Evolutionary conservation across 2,113 vertebrate genomes (phyloP), one percentile per base, ranked within the genome.

Genomic region (Theristicus caerulescens): DNA sequence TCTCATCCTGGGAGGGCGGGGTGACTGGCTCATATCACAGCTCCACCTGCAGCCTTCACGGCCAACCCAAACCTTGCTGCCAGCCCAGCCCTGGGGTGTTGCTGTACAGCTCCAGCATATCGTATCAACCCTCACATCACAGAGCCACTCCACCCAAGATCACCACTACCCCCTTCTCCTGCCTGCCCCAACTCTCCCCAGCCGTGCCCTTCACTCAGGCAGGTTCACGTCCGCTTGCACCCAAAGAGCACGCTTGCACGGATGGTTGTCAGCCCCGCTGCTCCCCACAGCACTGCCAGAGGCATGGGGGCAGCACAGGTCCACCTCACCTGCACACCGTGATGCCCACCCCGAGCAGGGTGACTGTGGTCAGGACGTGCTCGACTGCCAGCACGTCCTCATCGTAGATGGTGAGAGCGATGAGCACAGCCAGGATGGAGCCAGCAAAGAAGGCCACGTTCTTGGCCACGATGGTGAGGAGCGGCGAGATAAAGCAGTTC

Each of bases 401-500:
- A 3, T 99, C 99, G 1, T 99, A 99, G 97, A 99, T 99, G 65
- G 99, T 99, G 95, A 99, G 98, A 38, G 99, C 98, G 5, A 99
- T 99, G 61, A 99, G 99, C 91, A 99, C 99, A 0, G 99, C 99
- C 97, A 99, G 97, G 95, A 99, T 98, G 73, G 99, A 99, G 66
- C 99, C 99, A 10, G 99, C 99, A 17, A 99, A 99, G 97, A 99
- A 99, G 7, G 99, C 99, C 31, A 99, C 98, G 2, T 99, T 99
- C 98, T 99, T 99, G 88, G 99, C 99, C 95, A 99, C 98, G 25
- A 99, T 98, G 2, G 99, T 99, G 96, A 99, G 98, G 85, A 99
- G 98, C 0, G 99, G 99, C 12, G 99, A 99, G 93, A 99, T 98
- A 96, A 99, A 99, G 93, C 99, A 99, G 98, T 99, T 99, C 99